These are phyloP conservation scores for Drepana falcataria DNA, from an alignment of 2,888 invertebrate genomes.

Conservation along the genomic window DNA sequence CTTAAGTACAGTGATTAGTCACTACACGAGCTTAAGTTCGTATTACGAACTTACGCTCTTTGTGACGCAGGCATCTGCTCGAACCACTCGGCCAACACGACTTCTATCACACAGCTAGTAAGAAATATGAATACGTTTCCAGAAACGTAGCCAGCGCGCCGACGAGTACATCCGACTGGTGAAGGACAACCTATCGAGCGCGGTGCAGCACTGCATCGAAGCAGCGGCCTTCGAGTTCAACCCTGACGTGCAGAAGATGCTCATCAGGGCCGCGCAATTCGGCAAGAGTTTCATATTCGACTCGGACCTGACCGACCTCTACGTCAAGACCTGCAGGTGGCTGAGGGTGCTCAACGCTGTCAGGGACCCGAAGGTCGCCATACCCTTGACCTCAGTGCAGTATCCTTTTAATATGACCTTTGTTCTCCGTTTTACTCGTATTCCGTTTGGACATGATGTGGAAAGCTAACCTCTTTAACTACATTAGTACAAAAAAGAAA, in stretches of 20 bases:
- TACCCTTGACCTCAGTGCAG: conserved; percentile 94
- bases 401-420: conserved; percentile 78
- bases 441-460: no score
- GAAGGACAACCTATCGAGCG: conserved; percentile 86
- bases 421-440: no score
- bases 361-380: conserved; percentile 89
- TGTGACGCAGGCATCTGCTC: no score
- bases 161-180: conserved; percentile 96
- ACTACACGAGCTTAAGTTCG: no score
- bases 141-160: conserved; percentile 93
- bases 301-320: conserved; percentile 84
- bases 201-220: conserved; percentile 94
- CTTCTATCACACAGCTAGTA: conserved; percentile 62
- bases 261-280: conserved; percentile 95
- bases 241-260: conserved; percentile 90
- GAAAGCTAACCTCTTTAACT: no score
- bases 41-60: no score
- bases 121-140: conserved; percentile 42
- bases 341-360: conserved; percentile 94
- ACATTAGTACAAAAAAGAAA: no score
- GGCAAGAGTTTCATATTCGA: conserved; percentile 94
- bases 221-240: conserved; percentile 95
- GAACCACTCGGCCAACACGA: conserved; percentile 4
- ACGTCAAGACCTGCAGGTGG: conserved; percentile 91
- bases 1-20: no score